Evolutionary conservation across 2,113 vertebrate species (phyloP), one percentile per base, ranked within the genome.

Genomic region (Recurvirostra avosetta): DNA sequence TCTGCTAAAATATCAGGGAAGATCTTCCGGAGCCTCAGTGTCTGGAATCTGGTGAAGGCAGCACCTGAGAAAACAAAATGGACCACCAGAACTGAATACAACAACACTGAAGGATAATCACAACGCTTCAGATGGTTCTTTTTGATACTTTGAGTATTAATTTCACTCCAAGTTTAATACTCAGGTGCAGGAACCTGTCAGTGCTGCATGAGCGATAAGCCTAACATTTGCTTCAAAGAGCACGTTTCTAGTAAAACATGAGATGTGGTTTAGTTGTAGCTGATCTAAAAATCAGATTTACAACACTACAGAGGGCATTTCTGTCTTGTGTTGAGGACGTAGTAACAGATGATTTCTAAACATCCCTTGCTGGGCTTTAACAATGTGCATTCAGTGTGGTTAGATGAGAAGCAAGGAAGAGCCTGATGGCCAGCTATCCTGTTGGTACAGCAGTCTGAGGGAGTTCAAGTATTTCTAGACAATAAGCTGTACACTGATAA

Each of bases 11-110:
- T 97, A 22, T 97, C 96, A 2, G 99, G 99, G 74, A 99, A 99
- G 91, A 99, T 99, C 97, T 98, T 99, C 96, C 97, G 98, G 32
- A 99, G 98, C 67, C 99, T 98, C 67, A 99, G 96, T 0, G 99
- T 99, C 98, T 99, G 99, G 97, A 99, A 99, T 65, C 99, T 98
- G 52, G 99, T 99, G 96, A 99, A 99, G n/a, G 99, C 99, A n/a
- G 99, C 99, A 63, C 99, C 99, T 99, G 92, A 26, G 75, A 62
- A n/a, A 62, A 63, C 8, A 76, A 73, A 73, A 41, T 0, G 5
- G 34, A 40, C 52, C 52, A 50, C 7, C 21, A 58, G 49, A 78
- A 76, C 6, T 52, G 55, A 93, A 40, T 43, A 61, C 3, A 58
- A 30, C 27, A 81, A 12, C 9, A 30, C 0, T 14, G 53, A 43